Base-by-base conservation (phyloP, 2,888 invertebrate species). In the Hoplodrina blanda region DNA sequence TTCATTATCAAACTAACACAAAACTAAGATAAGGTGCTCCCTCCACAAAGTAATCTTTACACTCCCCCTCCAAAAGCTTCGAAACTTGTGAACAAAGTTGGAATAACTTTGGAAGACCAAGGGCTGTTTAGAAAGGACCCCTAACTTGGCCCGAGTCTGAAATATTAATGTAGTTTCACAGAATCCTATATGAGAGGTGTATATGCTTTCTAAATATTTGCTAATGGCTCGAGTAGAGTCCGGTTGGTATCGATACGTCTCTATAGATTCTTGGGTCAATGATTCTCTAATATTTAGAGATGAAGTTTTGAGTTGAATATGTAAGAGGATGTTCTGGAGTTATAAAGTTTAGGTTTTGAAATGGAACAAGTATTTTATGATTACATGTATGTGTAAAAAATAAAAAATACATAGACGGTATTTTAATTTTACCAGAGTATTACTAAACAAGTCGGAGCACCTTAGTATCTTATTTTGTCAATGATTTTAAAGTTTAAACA, bases 41-140 rank as follows among this genome's bases (percentile, higher is more conserved):
- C 90, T 88, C 85, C 88, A 89, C 89, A 90, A 92, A 93, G 92
- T 94, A 95, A 95, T 95, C 95, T 94, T 93, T 93, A 90, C 93
- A 88, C 89, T 89, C 91, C 90, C 93, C 91, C 90, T 65, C 87
- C 90, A 88, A 90, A 91, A 89, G 89, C 91, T 91, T 90, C 89
- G 83, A 82, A 91, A 93, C 89, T 90, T 89, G 62, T 64, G 86
- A 89, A 90, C 92, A 91, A 95, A 96, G 94, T 96, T 95, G 94
- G 93, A 95, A 96, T 94, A 96, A 96, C 96, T 95, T 95, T 91
- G 85, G 93, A 96, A 95, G 95, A 95, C 96, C 95, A 96, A 95
- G 93, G 96, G 96, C 95, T 96, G 96, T 96, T 96, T 96, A 92
- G 94, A 95, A 95, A 95, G 95, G 96, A 95, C 94, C 93, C 82